Conservation (phyloP, 2,888 invertebrate genomes). For the Ganaspis brasiliensis region DNA sequence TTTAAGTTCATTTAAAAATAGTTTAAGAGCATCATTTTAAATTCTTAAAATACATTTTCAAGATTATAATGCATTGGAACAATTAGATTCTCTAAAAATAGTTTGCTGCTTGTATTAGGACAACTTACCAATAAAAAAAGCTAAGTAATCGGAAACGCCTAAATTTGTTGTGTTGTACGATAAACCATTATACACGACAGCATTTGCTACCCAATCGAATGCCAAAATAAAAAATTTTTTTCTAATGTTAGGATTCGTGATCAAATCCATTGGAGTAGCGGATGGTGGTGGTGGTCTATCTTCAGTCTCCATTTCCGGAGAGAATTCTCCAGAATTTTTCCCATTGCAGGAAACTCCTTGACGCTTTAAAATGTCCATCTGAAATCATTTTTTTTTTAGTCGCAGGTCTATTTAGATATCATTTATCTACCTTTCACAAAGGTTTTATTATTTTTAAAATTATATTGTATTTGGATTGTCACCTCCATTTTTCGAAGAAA, state of each 20-base stretch:
- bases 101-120: too few species aligned
- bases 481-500: conserved; percentile 85
- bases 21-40: too few species aligned
- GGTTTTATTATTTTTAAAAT: too few species aligned
- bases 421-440: too few species aligned
- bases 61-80: too few species aligned
- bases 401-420: too few species aligned
- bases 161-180: conserved; percentile 86
- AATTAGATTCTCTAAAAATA: too few species aligned
- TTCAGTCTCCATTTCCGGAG: conserved; percentile 67
- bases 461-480: too few species aligned
- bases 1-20: too few species aligned
- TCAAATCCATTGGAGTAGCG: conserved; percentile 84
- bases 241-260: conserved; percentile 85
- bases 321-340: conserved; percentile 70
- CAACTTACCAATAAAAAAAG: conserved; percentile 84
- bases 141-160: conserved; percentile 86
- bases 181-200: conserved; percentile 86
- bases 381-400: conserved; percentile 25
- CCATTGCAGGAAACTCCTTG: conserved; percentile 77
- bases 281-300: conserved; percentile 77
- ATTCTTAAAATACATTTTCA: too few species aligned
- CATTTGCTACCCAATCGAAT: conserved; percentile 86
- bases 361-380: conserved; percentile 76
- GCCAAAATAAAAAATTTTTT: conserved; percentile 86